phyloP scores from a whole-genome alignment of 1,140 invertebrate genomes.

The Pentalonia nigronervosa region DNA sequence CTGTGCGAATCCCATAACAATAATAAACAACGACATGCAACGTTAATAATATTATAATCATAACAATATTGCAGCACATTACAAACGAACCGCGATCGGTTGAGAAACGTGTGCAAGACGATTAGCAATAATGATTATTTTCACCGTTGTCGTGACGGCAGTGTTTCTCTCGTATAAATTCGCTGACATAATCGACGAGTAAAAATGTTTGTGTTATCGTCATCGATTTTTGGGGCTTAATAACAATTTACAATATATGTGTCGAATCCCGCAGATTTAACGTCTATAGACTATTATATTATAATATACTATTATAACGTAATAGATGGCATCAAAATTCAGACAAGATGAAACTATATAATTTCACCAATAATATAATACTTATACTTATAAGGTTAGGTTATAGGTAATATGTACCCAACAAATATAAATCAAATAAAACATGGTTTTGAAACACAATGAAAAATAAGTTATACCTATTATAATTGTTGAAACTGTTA shows the following conservation, averaged over 20 bases:
- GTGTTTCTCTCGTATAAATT: background rate
- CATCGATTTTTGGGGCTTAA: background rate
- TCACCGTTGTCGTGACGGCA: background rate
- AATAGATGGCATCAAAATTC: background rate
- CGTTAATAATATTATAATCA: constrained; percentile 11
- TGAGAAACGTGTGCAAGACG: background rate
- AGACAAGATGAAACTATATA: background rate
- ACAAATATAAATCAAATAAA: background rate
- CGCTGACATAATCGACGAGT: background rate
- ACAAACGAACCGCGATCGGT: background rate
- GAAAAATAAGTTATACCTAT: background rate
- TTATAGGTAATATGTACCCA: background rate
- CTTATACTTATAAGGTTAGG: background rate
- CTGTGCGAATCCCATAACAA: background rate
- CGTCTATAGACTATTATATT: background rate
- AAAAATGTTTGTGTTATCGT: background rate
- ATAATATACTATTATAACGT: background rate
- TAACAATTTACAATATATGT: background rate
- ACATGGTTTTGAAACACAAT: background rate
- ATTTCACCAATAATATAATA: background rate
- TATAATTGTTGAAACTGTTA: background rate
- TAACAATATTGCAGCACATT: background rate
- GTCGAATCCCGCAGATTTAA: background rate
- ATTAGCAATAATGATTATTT: background rate
- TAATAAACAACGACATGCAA: background rate